Evolutionary conservation across 2,888 invertebrate genomes (phyloP), one percentile per base, ranked within the genome.

Genomic region (Microctonus hyperodae): DNA sequence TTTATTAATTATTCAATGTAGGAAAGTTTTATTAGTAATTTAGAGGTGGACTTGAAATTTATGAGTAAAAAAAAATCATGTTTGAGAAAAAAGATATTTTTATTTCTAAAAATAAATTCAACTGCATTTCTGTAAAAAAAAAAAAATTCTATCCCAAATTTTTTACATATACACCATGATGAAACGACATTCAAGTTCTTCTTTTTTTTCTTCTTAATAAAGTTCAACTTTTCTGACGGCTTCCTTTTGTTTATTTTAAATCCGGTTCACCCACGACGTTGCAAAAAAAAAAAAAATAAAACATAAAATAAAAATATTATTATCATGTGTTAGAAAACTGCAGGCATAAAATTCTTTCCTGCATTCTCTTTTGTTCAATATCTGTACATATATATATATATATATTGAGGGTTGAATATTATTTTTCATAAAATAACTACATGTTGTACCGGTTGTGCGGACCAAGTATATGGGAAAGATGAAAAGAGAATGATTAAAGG

Each of bases 401-500:
- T 44, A 20, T 44, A 20, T 44, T 44, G 44, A 44, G 44, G 44
- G 44, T 44, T 44, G 44, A 44, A 44, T 44, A 44, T 44, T 44
- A 44, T 44, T 44, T 44, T 44, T 44, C 44, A 44, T 44, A 9
- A 44, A 44, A 44, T 44, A 44, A 44, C 44, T 44, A 44, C 44
- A 44, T 16, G 44, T 44, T 20, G 44, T 44, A 44, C 44, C 44
- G 44, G 44, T 44, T 44, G 44, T 44, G 5, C 9, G 44, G 44
- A 44, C 6, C 44, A 2, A 44, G 16, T 44, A 6, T 44, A 44
- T 44, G 16, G 44, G 44, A 44, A 16, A 4, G 6, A 28, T 28
- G 7, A 7, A 44, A 44, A 44, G 16, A 20, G 20, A 44, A 16
- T 6, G 16, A 44, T 1, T 7, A 28, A 31, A 33, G 55, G 20